Evolutionary conservation across 2,888 invertebrate genomes (phyloP), one percentile per base, ranked within the genome.

Genomic region (Gandaritis pyraliata): DNA sequence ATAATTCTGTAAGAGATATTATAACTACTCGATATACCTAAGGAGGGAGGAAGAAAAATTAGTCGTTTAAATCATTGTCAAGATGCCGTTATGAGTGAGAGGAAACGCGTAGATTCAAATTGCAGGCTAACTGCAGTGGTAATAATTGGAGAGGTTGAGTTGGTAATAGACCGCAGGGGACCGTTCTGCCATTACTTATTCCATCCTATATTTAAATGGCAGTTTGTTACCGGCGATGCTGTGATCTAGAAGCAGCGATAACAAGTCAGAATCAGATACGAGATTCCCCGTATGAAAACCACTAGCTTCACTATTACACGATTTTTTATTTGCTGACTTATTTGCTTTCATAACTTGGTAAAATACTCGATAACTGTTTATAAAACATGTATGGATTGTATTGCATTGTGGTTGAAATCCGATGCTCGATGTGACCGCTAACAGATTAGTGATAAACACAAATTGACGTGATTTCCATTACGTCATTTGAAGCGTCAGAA

Each of bases 51-150:
- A 48, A 29, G 51, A 70, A 60, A 60, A 58, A 61, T 67, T 38
- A 64, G 53, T 61, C 64, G 55, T 68, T 67, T 68, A 65, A 70
- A 70, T 62, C 65, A 60, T 70, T 66, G 69, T 71, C 70, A 55
- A 73, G 71, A 74, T 65, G 60, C 72, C 70, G 70, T 74, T 74
- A 73, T 72, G 65, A 76, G 76, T 77, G 75, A 82, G 79, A 84
- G 87, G 86, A 87, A 84, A 75, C 78, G 69, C 73, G 71, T 77
- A 80, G 78, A 83, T 85, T 78, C 72, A 84, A 85, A 88, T 85
- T 83, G 83, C 74, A 72, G 72, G 69, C 66, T 80, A 76, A 72
- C 81, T 84, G 84, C 83, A 85, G 76, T 79, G 78, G 82, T 77
- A 81, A 85, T 87, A 83, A 88, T 85, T 84, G 83, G 68, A 77